phyloP scores from a whole-genome alignment of 2,113 vertebrate genomes.

The Crotalus helleri region DNA sequence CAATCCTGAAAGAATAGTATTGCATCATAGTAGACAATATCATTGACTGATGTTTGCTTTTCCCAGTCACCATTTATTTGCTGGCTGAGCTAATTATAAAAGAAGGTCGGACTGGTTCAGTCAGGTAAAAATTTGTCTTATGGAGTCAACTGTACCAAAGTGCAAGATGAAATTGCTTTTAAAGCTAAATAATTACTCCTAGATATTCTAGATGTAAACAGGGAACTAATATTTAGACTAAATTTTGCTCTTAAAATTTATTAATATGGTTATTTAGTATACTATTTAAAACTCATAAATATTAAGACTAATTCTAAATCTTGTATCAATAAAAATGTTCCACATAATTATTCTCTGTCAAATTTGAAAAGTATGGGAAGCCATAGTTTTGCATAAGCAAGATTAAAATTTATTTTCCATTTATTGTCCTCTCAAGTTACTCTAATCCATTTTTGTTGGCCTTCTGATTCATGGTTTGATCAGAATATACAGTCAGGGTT shows the following conservation, averaged over 20 bases:
- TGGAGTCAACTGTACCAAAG: neutral
- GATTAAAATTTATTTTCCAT: neutral
- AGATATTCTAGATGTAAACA: neutral
- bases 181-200: neutral
- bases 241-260: neutral
- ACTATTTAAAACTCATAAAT: neutral
- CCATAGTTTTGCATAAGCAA: neutral
- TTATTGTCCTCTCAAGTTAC: neutral
- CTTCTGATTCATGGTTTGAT: neutral
- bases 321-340: neutral
- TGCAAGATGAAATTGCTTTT: neutral
- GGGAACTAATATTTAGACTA: neutral
- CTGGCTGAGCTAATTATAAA: neutral
- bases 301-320: neutral
- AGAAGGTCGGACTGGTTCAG: neutral
- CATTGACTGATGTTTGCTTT: neutral
- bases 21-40: neutral
- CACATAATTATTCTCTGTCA: neutral
- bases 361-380: neutral
- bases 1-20: neutral
- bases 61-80: neutral
- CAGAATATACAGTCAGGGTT: neutral
- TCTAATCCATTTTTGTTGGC: neutral
- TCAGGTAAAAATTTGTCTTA: neutral
- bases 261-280: neutral